Percentiles rank a stretch among this genome's conserved stretches.
These are phyloP conservation scores for Cistogaster globosa DNA, from an alignment of 2,888 invertebrate genomes.

Conservation along the genomic window DNA sequence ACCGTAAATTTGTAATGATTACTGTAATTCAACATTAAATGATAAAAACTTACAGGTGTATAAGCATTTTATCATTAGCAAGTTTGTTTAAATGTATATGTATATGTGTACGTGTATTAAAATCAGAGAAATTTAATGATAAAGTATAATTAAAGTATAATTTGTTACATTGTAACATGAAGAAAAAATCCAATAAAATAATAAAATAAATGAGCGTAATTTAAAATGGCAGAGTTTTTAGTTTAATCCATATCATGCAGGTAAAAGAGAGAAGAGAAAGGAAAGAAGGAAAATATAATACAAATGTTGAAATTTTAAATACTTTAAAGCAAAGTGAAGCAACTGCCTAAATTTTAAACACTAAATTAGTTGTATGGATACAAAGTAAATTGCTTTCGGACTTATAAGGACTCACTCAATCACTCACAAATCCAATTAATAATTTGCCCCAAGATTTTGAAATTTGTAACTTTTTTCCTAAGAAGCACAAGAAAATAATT, in stretches of 20 bases:
- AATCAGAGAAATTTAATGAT: not conserved
- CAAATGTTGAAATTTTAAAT: too few species aligned
- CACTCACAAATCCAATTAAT: too few species aligned
- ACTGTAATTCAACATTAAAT: slow-evolving; percentile 2
- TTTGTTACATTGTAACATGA: not conserved
- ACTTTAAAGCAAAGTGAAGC: too few species aligned
- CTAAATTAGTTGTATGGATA: too few species aligned
- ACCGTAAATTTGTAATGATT: not conserved
- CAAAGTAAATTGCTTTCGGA: too few species aligned
- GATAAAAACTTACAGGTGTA: not conserved
- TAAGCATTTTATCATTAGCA: not conserved
- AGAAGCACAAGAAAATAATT: too few species aligned
- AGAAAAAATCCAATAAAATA: not conserved
- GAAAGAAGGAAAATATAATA: not conserved
- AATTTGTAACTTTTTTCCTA: too few species aligned
- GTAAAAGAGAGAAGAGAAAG: not conserved
- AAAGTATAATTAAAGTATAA: not conserved
- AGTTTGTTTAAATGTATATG: too few species aligned
- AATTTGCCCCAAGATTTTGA: too few species aligned
- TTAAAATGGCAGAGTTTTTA: not conserved
- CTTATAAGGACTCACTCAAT: too few species aligned
- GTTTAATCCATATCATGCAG: not conserved
- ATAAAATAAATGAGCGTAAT: not conserved
- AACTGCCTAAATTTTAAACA: too few species aligned
- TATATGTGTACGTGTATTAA: too few species aligned